Percentiles rank a stretch among this genome's conserved stretches.
These are phyloP conservation scores for Muntiacus muntjak DNA, from an alignment of 2,113 vertebrate genomes.

Conservation along the genomic window DNA sequence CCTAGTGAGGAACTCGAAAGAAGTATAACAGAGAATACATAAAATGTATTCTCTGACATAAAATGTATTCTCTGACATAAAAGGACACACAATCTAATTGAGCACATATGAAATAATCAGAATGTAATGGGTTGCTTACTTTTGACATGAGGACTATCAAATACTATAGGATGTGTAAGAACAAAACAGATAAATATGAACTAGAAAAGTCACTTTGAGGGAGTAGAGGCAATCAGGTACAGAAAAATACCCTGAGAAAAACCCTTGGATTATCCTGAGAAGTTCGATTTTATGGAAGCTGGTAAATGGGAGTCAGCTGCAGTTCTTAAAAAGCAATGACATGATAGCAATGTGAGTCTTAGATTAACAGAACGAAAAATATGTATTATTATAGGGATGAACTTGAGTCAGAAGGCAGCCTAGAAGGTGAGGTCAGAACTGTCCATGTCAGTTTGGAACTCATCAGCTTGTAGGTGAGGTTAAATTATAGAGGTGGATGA, in stretches of 20 bases:
- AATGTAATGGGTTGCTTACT: not conserved
- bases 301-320: not conserved
- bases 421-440: not conserved
- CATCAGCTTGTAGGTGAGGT: not conserved
- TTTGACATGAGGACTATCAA: not conserved
- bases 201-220: not conserved
- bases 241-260: not conserved
- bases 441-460: not conserved
- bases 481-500: not conserved
- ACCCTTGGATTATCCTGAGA: not conserved
- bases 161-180: not conserved
- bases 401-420: not conserved
- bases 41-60: not conserved
- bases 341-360: not conserved
- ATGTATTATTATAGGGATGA: not conserved
- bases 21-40: not conserved
- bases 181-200: not conserved
- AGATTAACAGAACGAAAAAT: not conserved
- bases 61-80: not conserved
- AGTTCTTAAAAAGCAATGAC: not conserved
- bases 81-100: not conserved
- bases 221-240: not conserved
- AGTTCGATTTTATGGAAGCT: not conserved
- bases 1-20: not conserved
- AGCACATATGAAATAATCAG: not conserved